Conservation (phyloP, 2,888 invertebrate genomes). For the Chrysodeixis includens region DNA sequence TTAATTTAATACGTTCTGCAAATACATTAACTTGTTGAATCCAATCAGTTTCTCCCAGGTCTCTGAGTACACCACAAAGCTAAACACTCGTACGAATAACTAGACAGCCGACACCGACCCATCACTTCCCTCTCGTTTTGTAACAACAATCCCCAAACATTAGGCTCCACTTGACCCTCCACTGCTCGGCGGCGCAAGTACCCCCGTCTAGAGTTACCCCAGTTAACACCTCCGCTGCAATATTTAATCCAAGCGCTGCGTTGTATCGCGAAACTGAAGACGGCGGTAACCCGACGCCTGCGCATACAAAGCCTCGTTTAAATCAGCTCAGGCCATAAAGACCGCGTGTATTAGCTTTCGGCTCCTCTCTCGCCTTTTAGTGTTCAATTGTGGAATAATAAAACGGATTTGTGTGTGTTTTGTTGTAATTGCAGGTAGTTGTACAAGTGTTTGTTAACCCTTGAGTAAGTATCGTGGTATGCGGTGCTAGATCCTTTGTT, state of each 20-base stretch:
- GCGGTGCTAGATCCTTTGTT: neutral
- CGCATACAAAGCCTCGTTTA: slow-evolving; percentile 65
- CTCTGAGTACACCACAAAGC: too few relatives aligned
- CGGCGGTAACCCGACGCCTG: slow-evolving; percentile 64
- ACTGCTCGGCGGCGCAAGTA: slow-evolving; percentile 60
- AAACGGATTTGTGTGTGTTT: slow-evolving; percentile 39
- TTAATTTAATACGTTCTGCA: neutral
- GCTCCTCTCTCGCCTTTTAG: slow-evolving; percentile 51
- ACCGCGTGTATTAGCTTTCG: slow-evolving; percentile 64
- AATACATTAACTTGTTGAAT: too few relatives aligned
- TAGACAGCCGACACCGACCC: neutral
- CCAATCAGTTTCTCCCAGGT: too few relatives aligned
- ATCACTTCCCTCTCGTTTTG: slow-evolving; percentile 21
- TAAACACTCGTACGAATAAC: neutral
- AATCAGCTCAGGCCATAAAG: slow-evolving; percentile 55
- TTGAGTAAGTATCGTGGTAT: neutral
- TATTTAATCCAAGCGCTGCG: slow-evolving; percentile 60
- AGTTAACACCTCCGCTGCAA: slow-evolving; percentile 66
- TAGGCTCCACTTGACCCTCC: slow-evolving; percentile 48
- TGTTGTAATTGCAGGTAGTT: slow-evolving; percentile 51
- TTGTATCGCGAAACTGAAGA: slow-evolving; percentile 62
- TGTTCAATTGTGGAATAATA: slow-evolving; percentile 52
- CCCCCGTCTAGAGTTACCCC: slow-evolving; percentile 61
- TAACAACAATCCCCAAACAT: slow-evolving; percentile 34
- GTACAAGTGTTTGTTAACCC: slow-evolving; percentile 38